phyloP scores from a whole-genome alignment of 2,113 vertebrate species.

The Chionodraco myersi region DNA sequence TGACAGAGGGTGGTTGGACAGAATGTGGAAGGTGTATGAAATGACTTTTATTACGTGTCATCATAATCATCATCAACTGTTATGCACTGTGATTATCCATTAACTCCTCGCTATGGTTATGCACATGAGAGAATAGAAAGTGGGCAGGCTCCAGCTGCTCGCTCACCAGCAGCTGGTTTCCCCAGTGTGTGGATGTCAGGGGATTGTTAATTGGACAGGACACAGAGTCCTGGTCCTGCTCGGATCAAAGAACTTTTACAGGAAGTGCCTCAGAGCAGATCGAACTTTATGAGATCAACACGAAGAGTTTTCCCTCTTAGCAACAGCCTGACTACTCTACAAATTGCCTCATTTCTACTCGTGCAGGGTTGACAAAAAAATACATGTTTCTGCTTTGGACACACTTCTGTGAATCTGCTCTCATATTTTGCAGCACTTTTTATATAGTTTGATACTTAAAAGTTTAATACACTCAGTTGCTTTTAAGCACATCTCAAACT shows the following conservation, averaged over 20 bases:
- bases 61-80: not conserved
- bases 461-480: not conserved
- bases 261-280: slow-evolving; percentile 24
- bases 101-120: slow-evolving; percentile 22
- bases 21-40: not conserved
- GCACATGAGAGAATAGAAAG: slow-evolving; percentile 36
- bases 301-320: slow-evolving; percentile 9
- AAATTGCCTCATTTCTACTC: not conserved
- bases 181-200: slow-evolving; percentile 27
- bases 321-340: not conserved
- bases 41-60: not conserved
- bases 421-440: not conserved
- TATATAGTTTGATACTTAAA: too few relatives aligned
- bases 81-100: not conserved
- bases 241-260: slow-evolving; percentile 52
- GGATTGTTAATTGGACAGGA: slow-evolving; percentile 54
- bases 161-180: slow-evolving; percentile 41
- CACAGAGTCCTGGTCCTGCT: slow-evolving; percentile 30
- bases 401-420: not conserved
- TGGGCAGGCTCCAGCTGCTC: slow-evolving; percentile 30
- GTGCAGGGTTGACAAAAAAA: not conserved
- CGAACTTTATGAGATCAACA: slow-evolving; percentile 7
- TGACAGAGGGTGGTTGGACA: not conserved
- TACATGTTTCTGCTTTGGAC: not conserved
- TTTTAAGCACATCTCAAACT: not conserved